Evolutionary conservation across 2,797 vertebrate species (phyloP).

Genomic region (Myotis vivesi): DNA sequence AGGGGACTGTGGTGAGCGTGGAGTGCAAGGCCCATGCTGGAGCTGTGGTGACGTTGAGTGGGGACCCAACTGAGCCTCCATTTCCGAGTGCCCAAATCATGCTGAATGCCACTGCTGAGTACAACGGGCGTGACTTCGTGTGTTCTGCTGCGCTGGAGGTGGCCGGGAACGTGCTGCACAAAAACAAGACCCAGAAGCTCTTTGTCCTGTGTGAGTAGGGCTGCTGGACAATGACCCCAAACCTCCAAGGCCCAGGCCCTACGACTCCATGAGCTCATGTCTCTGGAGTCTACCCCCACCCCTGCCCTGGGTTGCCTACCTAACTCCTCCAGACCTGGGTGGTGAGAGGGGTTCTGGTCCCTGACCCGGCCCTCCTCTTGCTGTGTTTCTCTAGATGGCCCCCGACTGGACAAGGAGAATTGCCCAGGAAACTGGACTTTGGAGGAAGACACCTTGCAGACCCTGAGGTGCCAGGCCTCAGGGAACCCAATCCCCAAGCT

Average conservation of each 20-base stretch:
- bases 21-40: background rate
- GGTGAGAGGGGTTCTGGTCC: background rate
- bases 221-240: background rate
- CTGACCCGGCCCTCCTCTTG: background rate
- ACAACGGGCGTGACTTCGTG: background rate
- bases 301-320: background rate
- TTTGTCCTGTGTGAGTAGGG: slow-evolving; percentile 71
- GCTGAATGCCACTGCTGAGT: background rate
- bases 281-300: background rate
- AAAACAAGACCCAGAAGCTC: slow-evolving; percentile 13
- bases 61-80: rapidly evolving
- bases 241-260: background rate
- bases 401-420: slow-evolving; percentile 8
- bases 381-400: slow-evolving; percentile 63
- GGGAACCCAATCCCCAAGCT: slow-evolving; percentile 69
- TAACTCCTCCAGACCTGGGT: background rate
- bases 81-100: rapidly evolving
- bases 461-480: slow-evolving; percentile 50
- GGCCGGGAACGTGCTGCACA: rapidly evolving
- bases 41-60: background rate
- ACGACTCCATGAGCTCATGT: background rate
- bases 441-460: slow-evolving; percentile 50
- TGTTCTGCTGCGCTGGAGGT: slow-evolving; percentile 22
- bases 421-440: slow-evolving; percentile 67
- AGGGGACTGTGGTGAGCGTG: background rate